Evolutionary conservation across 2,888 invertebrate species (phyloP), one percentile per base, ranked within the genome.

Genomic region (Ypsolopha sequella): DNA sequence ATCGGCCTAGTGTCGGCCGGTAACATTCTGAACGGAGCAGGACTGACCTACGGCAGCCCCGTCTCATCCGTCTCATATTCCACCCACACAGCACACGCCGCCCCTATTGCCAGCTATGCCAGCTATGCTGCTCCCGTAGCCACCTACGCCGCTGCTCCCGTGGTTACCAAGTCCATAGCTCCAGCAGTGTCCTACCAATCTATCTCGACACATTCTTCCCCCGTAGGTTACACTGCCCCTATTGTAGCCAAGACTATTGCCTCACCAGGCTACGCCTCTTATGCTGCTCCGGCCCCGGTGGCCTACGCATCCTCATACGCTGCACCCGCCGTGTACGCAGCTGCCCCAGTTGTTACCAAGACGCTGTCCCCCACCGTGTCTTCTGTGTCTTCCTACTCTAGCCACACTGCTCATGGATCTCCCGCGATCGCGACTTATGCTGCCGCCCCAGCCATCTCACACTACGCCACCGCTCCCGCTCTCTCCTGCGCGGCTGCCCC

Each of bases 1-100:
- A 66, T 88, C 65, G 81, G 82, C 41, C 70, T 72, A 36, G 80
- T 76, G 57, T 75, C 71, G 59, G 88, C 88, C 54, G 88, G 89
- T 45, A 54, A 71, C 51, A 57, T 86, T 35, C 60, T 48, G 24
- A 39, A 49, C 41, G 46, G 41, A 7, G 44, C 52, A 6, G 46
- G 39, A 4, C 51, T 52, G 7, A 51, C 56, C 34, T 54, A 57
- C 51, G 52, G 39, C 41, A 52, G 52, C 41, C 54, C 48, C 56
- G 54, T 24, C 24, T 24, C 24, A 24, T 24, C 53, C 51, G 50
- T 48, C 51, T 47, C 46, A 7, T 49, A 48, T 33, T 24, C 49
- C 8, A 39, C 46, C 36, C 41, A 51, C 41, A 34, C 51, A 34
- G 45, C 51, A 6, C 45, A 44, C 39, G 43, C 48, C 14, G 48